A percentile compares a stretch with the other conserved stretches of the same genome.
Conservation (phyloP, 92 coral and sea anemone species). For the Meandrina meandrites region DNA sequence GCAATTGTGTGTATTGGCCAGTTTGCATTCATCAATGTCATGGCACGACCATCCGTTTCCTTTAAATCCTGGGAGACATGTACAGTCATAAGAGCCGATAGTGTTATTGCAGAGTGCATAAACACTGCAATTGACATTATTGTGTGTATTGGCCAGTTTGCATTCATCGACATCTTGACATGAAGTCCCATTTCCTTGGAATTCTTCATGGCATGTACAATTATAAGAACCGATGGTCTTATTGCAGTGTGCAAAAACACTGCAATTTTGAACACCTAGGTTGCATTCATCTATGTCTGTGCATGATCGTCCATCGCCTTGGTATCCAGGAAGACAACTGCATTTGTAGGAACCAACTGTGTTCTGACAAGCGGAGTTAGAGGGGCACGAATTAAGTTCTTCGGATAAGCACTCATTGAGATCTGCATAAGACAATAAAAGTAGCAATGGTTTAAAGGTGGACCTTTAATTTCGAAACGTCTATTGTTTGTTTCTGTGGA, state of each 20-base stretch:
- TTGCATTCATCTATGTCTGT: conserved; percentile 16
- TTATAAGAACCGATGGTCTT: conserved; percentile 12
- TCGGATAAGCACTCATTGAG: not conserved
- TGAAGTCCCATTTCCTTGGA: not conserved
- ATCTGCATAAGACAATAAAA: not conserved
- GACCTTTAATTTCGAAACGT: too few relatives aligned
- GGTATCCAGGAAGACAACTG: not conserved
- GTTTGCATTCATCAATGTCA: conserved; percentile 3
- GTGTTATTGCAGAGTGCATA: not conserved
- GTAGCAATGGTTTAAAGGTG: too few relatives aligned
- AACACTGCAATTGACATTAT: not conserved
- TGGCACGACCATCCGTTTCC: not conserved
- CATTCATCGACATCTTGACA: conserved; percentile 8
- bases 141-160: not conserved
- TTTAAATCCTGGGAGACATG: not conserved
- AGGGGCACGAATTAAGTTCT: not conserved
- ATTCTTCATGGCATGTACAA: not conserved
- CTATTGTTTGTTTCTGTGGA: too few relatives aligned
- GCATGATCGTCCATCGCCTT: conserved; percentile 6
- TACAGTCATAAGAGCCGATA: conserved; percentile 7
- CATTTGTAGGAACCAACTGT: not conserved
- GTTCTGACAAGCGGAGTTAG: not conserved
- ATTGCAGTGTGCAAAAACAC: conserved; percentile 8
- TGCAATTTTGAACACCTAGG: not conserved
- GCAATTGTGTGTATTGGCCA: not conserved